Evolutionary conservation across 2,797 vertebrate species (phyloP).

Genomic region (Pempheris klunzingeri): DNA sequence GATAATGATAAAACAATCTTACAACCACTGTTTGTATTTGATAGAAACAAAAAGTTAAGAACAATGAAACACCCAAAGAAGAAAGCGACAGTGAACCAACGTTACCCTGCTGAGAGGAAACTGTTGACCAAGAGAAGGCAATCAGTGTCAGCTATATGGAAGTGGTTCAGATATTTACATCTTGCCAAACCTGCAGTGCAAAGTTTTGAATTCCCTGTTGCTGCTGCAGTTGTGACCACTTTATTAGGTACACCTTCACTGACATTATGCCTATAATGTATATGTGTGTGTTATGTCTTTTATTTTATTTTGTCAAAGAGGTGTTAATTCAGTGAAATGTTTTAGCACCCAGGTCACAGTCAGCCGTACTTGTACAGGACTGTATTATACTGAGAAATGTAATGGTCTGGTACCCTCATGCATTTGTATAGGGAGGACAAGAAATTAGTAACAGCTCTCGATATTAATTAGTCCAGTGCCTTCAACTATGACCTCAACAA

Average conservation of each 20-base stretch:
- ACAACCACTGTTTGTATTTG: conserved; percentile 16
- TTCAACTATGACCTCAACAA: not conserved
- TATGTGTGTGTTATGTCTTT: no score
- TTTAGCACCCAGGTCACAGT: not conserved
- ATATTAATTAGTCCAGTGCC: not conserved
- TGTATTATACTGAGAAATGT: not conserved
- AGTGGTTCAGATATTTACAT: conserved; percentile 1
- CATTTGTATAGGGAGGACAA: no score
- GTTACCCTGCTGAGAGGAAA: not conserved
- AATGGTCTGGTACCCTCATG: no score
- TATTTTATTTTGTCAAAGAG: not conserved
- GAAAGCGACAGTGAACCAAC: not conserved
- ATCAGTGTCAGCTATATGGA: not conserved
- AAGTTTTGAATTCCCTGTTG: conserved; percentile 7
- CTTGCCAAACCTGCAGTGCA: conserved; percentile 9
- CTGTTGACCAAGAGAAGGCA: not conserved
- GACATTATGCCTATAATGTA: not conserved
- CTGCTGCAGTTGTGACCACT: not conserved
- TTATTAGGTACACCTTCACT: not conserved
- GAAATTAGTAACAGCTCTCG: not conserved
- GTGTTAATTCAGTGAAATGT: not conserved
- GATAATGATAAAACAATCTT: conserved; percentile 7
- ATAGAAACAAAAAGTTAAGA: no score
- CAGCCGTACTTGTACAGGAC: not conserved
- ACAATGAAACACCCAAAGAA: not conserved